phyloP scores from a whole-genome alignment of 2,797 vertebrate species.

The Pelobates cultripes region DNA sequence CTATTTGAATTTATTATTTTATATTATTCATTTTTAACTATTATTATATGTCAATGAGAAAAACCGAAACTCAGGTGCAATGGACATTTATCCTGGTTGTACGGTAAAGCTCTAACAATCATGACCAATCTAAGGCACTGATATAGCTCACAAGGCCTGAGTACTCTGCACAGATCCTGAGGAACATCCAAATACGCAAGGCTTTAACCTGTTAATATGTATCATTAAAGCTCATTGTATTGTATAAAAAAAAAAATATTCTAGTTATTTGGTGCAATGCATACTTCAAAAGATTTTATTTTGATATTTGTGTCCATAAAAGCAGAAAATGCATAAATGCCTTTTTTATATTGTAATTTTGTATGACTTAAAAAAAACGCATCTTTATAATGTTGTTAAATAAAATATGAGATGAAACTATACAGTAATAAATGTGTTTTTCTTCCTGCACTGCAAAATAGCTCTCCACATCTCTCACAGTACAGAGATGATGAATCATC shows the following conservation, averaged over 20 bases:
- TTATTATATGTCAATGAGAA: constrained; percentile 63
- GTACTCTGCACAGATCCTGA: constrained; percentile 79
- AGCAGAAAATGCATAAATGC: constrained; percentile 79
- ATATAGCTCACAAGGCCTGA: constrained; percentile 83
- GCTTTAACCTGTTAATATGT: constrained; percentile 81
- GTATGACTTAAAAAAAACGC: constrained; percentile 79
- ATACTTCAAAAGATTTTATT: constrained; percentile 85
- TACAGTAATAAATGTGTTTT: not conserved
- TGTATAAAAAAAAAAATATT: constrained; percentile 79
- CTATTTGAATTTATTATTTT: constrained; percentile 35
- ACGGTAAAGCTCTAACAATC: constrained; percentile 58
- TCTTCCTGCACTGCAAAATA: too few relatives aligned
- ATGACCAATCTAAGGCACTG: constrained; percentile 77
- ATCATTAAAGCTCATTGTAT: constrained; percentile 79
- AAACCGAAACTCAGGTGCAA: constrained; percentile 83
- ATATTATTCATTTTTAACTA: constrained; percentile 3
- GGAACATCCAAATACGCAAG: constrained; percentile 77
- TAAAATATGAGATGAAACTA: constrained; percentile 64
- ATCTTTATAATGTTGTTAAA: constrained; percentile 80
- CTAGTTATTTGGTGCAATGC: constrained; percentile 94
- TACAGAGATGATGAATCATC: too few relatives aligned
- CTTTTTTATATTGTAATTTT: constrained; percentile 79
- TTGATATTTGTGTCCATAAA: constrained; percentile 90
- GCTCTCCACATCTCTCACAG: too few relatives aligned
- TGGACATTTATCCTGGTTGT: constrained; percentile 70